These are phyloP conservation scores for Pelodytes ibericus DNA, from an alignment of 2,797 vertebrate species.

Conservation along the genomic window DNA sequence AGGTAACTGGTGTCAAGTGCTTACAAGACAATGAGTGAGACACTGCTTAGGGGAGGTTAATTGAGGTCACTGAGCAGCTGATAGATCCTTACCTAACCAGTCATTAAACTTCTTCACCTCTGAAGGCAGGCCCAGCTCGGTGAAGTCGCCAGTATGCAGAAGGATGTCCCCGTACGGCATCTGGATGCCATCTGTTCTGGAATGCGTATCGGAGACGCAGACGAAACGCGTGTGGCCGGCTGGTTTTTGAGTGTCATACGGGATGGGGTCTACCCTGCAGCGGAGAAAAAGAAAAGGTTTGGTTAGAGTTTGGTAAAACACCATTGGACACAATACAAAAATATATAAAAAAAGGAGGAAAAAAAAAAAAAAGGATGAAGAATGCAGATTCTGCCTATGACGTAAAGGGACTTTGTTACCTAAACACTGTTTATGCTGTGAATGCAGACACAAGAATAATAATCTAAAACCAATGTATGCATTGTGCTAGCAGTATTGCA, in stretches of 20 bases:
- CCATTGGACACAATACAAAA: neutral
- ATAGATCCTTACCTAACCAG: constrained; percentile 95
- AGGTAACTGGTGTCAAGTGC: constrained; percentile 64
- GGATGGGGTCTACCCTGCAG: constrained; percentile 88
- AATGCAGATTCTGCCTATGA: too few species aligned
- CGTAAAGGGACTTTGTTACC: too few species aligned
- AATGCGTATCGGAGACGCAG: constrained; percentile 97
- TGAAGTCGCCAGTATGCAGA: constrained; percentile 97
- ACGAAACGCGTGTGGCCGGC: constrained; percentile 96
- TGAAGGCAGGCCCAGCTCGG: constrained; percentile 95
- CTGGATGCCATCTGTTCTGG: constrained; percentile 97
- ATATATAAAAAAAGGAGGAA: neutral
- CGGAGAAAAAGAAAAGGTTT: constrained; percentile 67
- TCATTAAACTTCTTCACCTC: constrained; percentile 99
- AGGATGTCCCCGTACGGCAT: constrained; percentile 98
- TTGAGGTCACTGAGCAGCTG: constrained; percentile 76
- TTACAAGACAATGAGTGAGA: constrained; percentile 75
- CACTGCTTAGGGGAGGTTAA: constrained; percentile 77
- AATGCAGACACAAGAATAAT: too few species aligned
- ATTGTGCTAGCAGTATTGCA: too few species aligned
- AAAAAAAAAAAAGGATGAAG: neutral
- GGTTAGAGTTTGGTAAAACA: constrained; percentile 28
- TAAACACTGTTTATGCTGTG: too few species aligned
- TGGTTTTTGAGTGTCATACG: constrained; percentile 94
- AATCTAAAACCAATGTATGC: too few species aligned